Conservation (phyloP, 2,888 invertebrate species). For the Cephus sareptanus region DNA sequence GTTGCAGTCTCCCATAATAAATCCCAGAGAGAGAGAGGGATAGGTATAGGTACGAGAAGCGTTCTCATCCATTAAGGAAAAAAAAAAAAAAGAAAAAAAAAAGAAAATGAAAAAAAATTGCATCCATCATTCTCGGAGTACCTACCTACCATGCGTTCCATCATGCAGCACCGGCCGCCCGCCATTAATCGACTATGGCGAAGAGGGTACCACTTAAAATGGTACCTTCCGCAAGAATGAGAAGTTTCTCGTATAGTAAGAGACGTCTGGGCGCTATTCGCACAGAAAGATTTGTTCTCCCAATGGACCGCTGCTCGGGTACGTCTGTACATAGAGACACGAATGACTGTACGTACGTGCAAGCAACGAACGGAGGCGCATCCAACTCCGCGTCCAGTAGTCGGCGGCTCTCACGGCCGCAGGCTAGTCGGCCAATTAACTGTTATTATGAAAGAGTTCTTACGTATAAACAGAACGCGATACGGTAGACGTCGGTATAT, state of each 20-base stretch:
- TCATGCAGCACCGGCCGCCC: too few species aligned
- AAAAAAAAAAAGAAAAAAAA: too few species aligned
- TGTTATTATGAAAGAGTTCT: slow-evolving; percentile 54
- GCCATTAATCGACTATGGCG: neutral
- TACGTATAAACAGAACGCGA: slow-evolving; percentile 41
- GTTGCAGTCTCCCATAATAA: too few species aligned
- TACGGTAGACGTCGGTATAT: neutral
- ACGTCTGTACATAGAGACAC: neutral
- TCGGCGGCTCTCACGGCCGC: slow-evolving; percentile 45
- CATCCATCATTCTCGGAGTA: neutral
- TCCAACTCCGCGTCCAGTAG: slow-evolving; percentile 35
- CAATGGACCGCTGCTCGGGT: neutral
- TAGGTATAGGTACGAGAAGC: too few species aligned
- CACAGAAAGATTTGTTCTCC: neutral
- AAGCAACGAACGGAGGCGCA: slow-evolving; percentile 18
- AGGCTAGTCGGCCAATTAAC: slow-evolving; percentile 50
- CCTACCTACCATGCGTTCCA: neutral
- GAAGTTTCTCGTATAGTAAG: neutral
- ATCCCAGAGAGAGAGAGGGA: too few species aligned
- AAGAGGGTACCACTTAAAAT: neutral
- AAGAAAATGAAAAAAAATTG: too few species aligned
- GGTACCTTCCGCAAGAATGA: slow-evolving; percentile 6
- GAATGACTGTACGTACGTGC: neutral
- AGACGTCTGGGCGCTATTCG: too few species aligned
- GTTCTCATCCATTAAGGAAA: too few species aligned